Percentiles rank a stretch among this genome's conserved stretches.
Conservation (phyloP, 2,113 vertebrate species). For the Pardalotus punctatus region DNA sequence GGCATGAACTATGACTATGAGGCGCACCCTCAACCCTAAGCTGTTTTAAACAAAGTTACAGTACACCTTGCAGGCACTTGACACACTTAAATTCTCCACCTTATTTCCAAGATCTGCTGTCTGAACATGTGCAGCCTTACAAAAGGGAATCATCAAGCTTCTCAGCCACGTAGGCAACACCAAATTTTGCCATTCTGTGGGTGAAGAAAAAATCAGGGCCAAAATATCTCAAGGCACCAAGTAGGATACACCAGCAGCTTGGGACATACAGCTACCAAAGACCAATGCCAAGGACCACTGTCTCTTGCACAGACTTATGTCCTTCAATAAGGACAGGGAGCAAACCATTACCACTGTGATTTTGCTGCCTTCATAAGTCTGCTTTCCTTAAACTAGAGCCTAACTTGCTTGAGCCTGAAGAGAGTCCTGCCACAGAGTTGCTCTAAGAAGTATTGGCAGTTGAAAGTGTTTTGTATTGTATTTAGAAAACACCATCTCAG, state of each 20-base stretch:
- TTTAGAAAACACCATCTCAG: background rate
- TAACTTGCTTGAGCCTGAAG: background rate
- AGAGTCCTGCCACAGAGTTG: background rate
- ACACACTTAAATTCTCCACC: background rate
- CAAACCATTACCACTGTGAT: background rate
- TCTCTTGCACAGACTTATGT: background rate
- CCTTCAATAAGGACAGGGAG: background rate
- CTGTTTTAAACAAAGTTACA: background rate
- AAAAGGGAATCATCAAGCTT: background rate
- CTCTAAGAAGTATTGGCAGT: background rate
- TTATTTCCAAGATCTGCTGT: background rate
- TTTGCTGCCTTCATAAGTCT: background rate
- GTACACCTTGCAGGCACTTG: slow-evolving; percentile 8
- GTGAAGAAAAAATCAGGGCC: background rate
- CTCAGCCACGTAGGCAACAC: background rate
- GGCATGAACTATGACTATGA: background rate
- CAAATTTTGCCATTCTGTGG: background rate
- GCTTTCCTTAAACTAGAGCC: background rate
- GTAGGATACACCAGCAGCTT: background rate
- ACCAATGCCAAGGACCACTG: accelerated
- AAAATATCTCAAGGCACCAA: background rate
- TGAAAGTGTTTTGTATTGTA: background rate
- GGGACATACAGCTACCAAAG: background rate
- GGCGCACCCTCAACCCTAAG: background rate
- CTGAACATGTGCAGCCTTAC: background rate